Evolutionary conservation across 2,113 vertebrate species (phyloP), one percentile per base, ranked within the genome.

Genomic region (Ictidomys tridecemlineatus): DNA sequence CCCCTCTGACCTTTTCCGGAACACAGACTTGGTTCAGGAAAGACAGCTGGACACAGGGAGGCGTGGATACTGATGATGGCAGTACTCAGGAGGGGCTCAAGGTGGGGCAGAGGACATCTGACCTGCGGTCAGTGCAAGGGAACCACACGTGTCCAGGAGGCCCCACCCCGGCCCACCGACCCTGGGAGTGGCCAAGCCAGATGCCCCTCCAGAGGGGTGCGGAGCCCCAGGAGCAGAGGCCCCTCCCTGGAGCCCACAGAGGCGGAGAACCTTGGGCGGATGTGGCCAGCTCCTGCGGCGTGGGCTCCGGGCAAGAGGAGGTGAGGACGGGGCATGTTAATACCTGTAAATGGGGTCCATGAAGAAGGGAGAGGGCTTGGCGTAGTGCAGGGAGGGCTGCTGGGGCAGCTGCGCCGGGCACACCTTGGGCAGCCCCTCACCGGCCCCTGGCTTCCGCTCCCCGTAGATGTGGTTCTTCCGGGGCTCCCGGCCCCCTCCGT

Each of bases 291-390:
- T 4, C 2, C 77, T 69, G 0, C 9, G 18, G 72, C 0, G 24
- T 2, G 24, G 0, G 11, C 24, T 95, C 89, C 18, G 11, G 58
- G 26, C 8, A 20, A 86, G 22, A 70, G 96, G 16, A 0, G 7
- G 78, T 94, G 97, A 98, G 98, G 98, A 96, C 96, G 98, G 99
- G 98, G 98, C 98, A 98, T 99, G 99, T 99, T 99, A 99, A 99
- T 99, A 99, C 99, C 99, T 99, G 99, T 99, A 99, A 97, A 99
- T 99, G 94, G 99, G 99, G 98, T 99, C 99, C 99, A 99, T 99
- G 99, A 99, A 99, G 98, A 99, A 99, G 82, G 99, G 99, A 0
- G 99, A 99, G 73, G 99, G 99, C 98, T 99, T 99, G 98, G 99
- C 99, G 0, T 99, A 99, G 98, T 99, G 99, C 98, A 99, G 99